Conservation (phyloP, 2,888 invertebrate species). For the Tipula unca region DNA sequence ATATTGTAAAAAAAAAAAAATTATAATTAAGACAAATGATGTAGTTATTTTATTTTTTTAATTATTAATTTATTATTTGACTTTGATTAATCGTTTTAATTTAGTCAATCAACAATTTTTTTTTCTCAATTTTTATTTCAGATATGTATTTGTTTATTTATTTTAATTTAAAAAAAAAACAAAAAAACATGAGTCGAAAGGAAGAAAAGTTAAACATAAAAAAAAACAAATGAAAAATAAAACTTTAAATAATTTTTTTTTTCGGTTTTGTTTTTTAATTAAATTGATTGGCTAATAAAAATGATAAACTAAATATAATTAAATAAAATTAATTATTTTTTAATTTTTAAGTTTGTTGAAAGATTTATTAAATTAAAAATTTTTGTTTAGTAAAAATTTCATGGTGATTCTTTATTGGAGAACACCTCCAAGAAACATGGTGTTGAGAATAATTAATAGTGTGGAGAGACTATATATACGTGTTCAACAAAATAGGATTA, state of each 20-base stretch:
- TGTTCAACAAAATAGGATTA: too few species aligned
- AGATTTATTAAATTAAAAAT: not conserved
- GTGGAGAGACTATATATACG: not conserved
- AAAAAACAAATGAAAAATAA: not conserved
- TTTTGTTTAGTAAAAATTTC: not conserved
- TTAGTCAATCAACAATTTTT: not conserved
- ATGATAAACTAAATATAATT: not conserved
- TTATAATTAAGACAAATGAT: slow-evolving; percentile 14
- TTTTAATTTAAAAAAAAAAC: not conserved
- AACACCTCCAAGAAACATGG: not conserved
- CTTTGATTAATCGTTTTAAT: slow-evolving; percentile 8
- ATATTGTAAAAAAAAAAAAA: not conserved
- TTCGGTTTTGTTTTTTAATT: not conserved
- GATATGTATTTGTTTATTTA: not conserved
- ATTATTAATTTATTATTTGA: slow-evolving; percentile 8
- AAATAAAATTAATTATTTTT: slow-evolving; percentile 3
- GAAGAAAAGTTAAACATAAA: not conserved
- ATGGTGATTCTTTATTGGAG: not conserved
- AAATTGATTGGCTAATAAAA: slow-evolving; percentile 14
- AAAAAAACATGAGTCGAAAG: not conserved
- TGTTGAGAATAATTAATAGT: not conserved
- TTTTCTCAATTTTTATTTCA: not conserved
- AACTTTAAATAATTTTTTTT: not conserved
- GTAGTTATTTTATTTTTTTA: not conserved
- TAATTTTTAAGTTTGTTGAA: not conserved